Conservation (phyloP, 2,113 vertebrate genomes). For the Excalfactoria chinensis region DNA sequence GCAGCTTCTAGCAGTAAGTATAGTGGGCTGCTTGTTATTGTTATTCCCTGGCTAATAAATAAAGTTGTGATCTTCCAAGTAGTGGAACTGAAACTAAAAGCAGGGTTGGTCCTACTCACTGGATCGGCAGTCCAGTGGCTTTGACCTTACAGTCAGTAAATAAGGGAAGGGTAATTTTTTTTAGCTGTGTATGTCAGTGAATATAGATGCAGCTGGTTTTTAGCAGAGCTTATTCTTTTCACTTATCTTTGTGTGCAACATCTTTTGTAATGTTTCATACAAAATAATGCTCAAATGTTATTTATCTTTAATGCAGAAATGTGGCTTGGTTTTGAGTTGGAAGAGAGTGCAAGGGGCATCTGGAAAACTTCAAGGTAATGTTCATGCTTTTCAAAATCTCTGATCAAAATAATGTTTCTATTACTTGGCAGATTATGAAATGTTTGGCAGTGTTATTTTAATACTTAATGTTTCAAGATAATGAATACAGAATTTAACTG, state of each 20-base stretch:
- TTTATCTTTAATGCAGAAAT: conserved; percentile 85
- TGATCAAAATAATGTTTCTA: neutral
- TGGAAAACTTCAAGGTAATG: conserved; percentile 97
- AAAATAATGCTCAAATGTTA: neutral
- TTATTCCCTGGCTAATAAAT: neutral
- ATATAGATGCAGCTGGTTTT: neutral
- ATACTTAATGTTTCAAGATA: neutral
- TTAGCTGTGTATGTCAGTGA: neutral
- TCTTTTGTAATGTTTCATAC: neutral
- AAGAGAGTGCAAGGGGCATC: conserved; percentile 99
- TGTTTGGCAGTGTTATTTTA: neutral
- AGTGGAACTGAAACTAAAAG: neutral
- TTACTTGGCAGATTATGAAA: neutral
- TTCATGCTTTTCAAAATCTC: conserved; percentile 10
- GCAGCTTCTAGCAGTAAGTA: conserved; percentile 94
- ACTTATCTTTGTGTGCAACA: neutral
- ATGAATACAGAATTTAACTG: neutral
- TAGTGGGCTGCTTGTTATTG: neutral
- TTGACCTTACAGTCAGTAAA: neutral
- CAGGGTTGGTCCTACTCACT: neutral
- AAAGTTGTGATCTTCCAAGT: neutral
- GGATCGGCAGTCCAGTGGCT: neutral
- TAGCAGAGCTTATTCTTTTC: neutral
- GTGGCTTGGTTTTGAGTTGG: conserved; percentile 98
- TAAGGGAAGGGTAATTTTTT: neutral